Conservation (phyloP, 2,888 invertebrate genomes). For the Drosophila atripex region DNA sequence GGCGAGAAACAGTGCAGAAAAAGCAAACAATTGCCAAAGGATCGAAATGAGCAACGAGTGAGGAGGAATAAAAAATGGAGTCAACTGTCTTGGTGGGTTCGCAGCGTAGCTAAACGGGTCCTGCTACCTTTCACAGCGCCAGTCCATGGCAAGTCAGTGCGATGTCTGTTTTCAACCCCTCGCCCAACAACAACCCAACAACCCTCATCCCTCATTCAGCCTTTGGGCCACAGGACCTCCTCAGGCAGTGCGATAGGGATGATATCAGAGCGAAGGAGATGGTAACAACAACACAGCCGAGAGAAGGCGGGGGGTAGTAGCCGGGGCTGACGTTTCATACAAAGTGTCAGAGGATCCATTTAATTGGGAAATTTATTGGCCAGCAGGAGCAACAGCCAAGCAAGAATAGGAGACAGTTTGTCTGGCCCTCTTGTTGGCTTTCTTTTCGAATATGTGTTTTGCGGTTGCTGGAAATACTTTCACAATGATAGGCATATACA, state of each 20-base stretch:
- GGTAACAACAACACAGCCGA: conserved; percentile 25
- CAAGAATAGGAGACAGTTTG: conserved; percentile 63
- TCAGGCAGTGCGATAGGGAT: conserved; percentile 6
- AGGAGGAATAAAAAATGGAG: conserved; percentile 70
- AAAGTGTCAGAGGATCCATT: conserved; percentile 81
- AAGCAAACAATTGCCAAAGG: conserved; percentile 20
- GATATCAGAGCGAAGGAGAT: conserved; percentile 41
- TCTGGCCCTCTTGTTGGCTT: conserved; percentile 73
- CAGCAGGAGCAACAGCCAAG: conserved; percentile 38
- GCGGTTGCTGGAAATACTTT: conserved; percentile 75
- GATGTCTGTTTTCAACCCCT: conserved; percentile 68
- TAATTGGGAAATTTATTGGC: conserved; percentile 81
- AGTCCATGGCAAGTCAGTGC: conserved; percentile 68
- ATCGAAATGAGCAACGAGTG: conserved; percentile 47
- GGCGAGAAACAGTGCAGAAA: conserved; percentile 61
- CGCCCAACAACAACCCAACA: conserved; percentile 65
- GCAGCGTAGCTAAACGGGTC: conserved; percentile 29
- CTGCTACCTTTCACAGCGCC: conserved; percentile 78
- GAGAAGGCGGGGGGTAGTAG: conserved; percentile 63
- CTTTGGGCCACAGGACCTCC: conserved; percentile 4
- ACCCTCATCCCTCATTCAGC: conserved; percentile 71
- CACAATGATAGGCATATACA: conserved; percentile 34
- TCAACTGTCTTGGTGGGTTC: conserved; percentile 33
- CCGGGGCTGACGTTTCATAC: conserved; percentile 62
- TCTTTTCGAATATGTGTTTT: conserved; percentile 62